These are phyloP conservation scores for Crenuchus spilurus DNA, from an alignment of 2,797 vertebrate species.

Conservation along the genomic window DNA sequence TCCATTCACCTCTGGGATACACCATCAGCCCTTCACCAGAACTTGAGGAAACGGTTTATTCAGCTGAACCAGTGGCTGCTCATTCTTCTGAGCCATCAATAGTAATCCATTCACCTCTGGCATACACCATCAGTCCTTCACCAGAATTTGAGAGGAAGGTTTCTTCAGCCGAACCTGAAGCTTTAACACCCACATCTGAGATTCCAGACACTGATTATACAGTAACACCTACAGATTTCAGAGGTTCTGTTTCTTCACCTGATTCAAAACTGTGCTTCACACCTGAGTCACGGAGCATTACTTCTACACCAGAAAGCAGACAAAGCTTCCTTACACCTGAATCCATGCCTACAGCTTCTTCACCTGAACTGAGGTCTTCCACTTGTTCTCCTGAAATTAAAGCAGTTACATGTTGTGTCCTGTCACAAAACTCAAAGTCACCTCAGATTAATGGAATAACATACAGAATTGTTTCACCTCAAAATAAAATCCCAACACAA, in stretches of 20 bases:
- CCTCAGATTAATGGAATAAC: constrained; percentile 50
- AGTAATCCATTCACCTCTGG: constrained; percentile 33
- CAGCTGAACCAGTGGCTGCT: constrained; percentile 62
- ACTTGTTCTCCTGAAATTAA: constrained; percentile 63
- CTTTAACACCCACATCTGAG: constrained; percentile 53
- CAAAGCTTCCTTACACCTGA: constrained; percentile 60
- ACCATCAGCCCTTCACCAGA: constrained; percentile 40
- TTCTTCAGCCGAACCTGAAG: constrained; percentile 55
- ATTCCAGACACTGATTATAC: constrained; percentile 33
- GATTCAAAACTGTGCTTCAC: constrained; percentile 45
- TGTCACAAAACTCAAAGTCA: constrained; percentile 51
- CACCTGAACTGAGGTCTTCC: constrained; percentile 50
- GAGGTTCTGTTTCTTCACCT: constrained; percentile 56
- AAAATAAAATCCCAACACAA: constrained; percentile 35
- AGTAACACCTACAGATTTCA: constrained; percentile 28
- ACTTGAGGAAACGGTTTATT: constrained; percentile 46
- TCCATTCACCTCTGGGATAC: constrained; percentile 36
- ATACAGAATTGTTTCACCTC: constrained; percentile 44
- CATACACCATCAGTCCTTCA: constrained; percentile 35
- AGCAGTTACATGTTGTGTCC: constrained; percentile 50
- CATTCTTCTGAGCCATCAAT: constrained; percentile 27
- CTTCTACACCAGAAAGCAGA: constrained; percentile 50
- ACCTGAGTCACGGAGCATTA: constrained; percentile 52
- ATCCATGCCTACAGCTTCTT: constrained; percentile 27
- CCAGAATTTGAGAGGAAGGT: constrained; percentile 47